Percentiles rank a stretch among this genome's conserved stretches.
Conservation (phyloP, 2,888 invertebrate genomes). For the Mesochorus sp. region DNA sequence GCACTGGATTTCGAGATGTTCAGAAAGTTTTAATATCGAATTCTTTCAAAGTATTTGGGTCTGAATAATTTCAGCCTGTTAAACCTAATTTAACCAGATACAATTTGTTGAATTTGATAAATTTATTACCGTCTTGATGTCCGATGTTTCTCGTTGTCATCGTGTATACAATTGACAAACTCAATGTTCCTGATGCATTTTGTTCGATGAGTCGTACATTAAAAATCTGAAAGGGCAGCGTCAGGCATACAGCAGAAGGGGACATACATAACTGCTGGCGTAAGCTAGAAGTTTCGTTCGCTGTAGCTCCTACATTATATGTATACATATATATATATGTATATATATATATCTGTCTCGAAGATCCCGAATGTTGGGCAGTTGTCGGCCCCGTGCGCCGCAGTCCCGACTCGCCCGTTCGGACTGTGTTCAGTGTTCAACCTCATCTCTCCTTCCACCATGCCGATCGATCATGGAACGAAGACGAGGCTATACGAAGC, state of each 20-base stretch:
- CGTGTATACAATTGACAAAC: conserved; percentile 58
- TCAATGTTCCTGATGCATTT: conserved; percentile 61
- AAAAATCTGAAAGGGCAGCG: conserved; percentile 23
- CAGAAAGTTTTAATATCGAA: too few species aligned
- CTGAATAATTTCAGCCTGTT: too few species aligned
- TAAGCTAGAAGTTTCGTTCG: conserved; percentile 55
- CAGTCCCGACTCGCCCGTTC: conserved; percentile 45
- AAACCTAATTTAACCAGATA: neutral
- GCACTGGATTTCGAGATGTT: too few species aligned
- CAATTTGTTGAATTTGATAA: neutral
- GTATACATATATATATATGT: conserved; percentile 41
- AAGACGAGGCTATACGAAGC: conserved; percentile 46
- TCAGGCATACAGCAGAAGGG: conserved; percentile 42
- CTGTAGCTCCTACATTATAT: conserved; percentile 43
- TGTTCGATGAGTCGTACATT: conserved; percentile 54
- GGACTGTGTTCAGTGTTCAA: conserved; percentile 51
- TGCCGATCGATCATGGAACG: conserved; percentile 64
- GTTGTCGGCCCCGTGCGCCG: conserved; percentile 40
- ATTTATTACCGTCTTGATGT: too few species aligned
- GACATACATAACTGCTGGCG: conserved; percentile 48
- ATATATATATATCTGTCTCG: too few species aligned
- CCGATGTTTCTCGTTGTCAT: conserved; percentile 13
- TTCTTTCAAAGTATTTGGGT: too few species aligned
- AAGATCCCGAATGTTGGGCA: conserved; percentile 38
- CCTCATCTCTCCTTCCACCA: conserved; percentile 51